Evolutionary conservation across 1,140 invertebrate genomes (phyloP), one percentile per base, ranked within the genome.

Genomic region (Heliothis subflexa): DNA sequence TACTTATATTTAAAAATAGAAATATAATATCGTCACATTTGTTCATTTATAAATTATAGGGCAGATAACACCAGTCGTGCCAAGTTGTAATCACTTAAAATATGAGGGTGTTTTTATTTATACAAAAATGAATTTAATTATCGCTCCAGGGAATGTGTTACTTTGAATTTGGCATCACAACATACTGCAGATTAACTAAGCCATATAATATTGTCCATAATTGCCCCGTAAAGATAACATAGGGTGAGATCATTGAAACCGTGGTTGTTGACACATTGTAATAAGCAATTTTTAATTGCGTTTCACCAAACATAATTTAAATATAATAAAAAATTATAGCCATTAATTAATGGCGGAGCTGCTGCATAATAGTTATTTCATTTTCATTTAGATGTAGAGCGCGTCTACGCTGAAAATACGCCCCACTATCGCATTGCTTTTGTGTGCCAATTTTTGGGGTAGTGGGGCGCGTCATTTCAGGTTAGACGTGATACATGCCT

Each of bases 11-110:
- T 84, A 82, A 83, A 55, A 87, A 81, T 90, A 91, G 78, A 92
- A 90, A 88, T 93, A 92, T 91, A 89, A 89, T 89, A 92, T 91
- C 87, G 86, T 86, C 81, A 85, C 85, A 85, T 87, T 93, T 92
- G 90, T 93, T 93, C 89, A 86, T 83, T 85, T 87, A 85, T 85
- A 89, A 85, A 85, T 88, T 66, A 77, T 83, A 86, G 83, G 85
- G 78, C 78, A 86, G 83, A 83, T 82, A 66, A 77, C 74, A 68
- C 52, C 62, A 55, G 61, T 77, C 74, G 57, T 64, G 59, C 47
- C 73, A 47, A 62, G 64, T 49, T 74, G 73, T 61, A 81, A 85
- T 88, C 75, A 84, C 78, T 83, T 80, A 68, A 66, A 52, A 57
- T 55, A 57, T 55, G 47, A 71, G 66, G 21, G 45, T 79, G 66